phyloP scores from a whole-genome alignment of 2,797 vertebrate species.

The Oceanodroma leucorhoa region DNA sequence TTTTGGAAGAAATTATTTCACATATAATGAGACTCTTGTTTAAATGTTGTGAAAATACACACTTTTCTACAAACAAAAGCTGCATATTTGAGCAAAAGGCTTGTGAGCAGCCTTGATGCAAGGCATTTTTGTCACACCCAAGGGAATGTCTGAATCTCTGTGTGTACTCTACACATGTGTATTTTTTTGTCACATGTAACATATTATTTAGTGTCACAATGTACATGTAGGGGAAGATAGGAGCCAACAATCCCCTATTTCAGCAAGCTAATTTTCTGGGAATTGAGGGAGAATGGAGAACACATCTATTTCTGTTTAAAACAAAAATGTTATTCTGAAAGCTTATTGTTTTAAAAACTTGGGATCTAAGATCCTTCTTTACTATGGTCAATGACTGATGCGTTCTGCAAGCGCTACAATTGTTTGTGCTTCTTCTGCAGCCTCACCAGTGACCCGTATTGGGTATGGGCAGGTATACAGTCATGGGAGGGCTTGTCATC shows the following conservation, averaged over 20 bases:
- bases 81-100: neutral
- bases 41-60: neutral
- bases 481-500: neutral
- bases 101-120: neutral
- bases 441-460: neutral
- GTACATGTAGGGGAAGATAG: neutral
- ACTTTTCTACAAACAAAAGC: neutral
- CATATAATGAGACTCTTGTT: neutral
- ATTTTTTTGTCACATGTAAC: neutral
- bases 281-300: neutral
- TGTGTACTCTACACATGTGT: accelerated
- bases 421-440: neutral
- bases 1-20: neutral
- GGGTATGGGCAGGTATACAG: neutral
- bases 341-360: neutral
- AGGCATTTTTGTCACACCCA: neutral
- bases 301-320: neutral
- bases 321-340: neutral
- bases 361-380: neutral
- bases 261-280: neutral
- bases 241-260: neutral
- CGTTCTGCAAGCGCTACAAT: neutral
- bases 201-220: neutral
- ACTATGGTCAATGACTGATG: neutral
- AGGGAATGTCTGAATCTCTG: neutral